Base-by-base conservation (phyloP, 2,797 vertebrate genomes). In the Myotis vivesi region DNA sequence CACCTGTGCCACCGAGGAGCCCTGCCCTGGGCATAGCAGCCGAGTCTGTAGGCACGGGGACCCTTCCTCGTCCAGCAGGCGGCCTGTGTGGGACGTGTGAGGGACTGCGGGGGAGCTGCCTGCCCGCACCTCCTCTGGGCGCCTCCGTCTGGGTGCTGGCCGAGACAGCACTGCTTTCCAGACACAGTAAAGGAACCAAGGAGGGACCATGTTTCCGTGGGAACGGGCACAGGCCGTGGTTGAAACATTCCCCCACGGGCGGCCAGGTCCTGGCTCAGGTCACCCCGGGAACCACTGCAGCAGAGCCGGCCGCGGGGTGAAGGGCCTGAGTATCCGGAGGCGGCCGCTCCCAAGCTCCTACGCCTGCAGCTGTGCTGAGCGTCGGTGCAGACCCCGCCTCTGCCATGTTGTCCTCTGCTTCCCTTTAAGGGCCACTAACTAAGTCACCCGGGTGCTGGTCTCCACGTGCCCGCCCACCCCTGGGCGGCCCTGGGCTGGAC, bases 161-260 rank as follows among this genome's bases (percentile, higher is more conserved):
- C 13, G 51, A 69, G 49, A 38, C 0, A 3, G 75, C 44, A 36
- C 30, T 23, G 7, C 33, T 83, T 80, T 80, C 84, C 72, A 68
- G 86, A 87, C 30, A 81, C 84, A 92, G 86, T 33, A 23, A 55
- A 71, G 82, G 92, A 95, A 77, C 23, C 7, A 1, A 87, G 72
- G 88, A 86, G 84, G 77, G 94, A 81, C 93, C 1, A 4, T 80
- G 94, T 83, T 91, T 94, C 62, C 44, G 9, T 46, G 93, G 95
- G 83, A 94, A 95, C 62, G 77, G 94, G 97, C 97, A 95, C n/a
- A 11, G 97, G 97, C 97, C 95, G 64, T 95, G 97, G 92, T 98
- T 96, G 97, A 97, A 97, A 94, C 91, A 97, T 92, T 97, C 94
- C 95, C 97, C 90, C 96, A 98, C 97, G 97, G 98, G 98, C 97